Base-by-base conservation (phyloP, 2,797 vertebrate species). In the Busarellus nigricollis region DNA sequence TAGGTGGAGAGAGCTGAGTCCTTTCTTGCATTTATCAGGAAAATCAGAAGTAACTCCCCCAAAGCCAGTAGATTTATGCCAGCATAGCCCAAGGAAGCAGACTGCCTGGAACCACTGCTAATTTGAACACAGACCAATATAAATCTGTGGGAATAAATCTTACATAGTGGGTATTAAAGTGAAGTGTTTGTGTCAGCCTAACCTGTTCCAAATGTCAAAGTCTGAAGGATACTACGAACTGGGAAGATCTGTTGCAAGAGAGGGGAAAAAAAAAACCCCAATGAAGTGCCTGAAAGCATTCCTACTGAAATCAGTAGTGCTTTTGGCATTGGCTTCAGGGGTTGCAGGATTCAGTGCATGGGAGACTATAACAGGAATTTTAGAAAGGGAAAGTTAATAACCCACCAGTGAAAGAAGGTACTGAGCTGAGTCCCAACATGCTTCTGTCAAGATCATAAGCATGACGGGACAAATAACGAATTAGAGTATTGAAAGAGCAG, bases 91-190 rank as follows among this genome's bases (percentile, higher is more conserved):
- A 92, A 91, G 90, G 95, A 97, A 97, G 96, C 97, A 97, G 96
- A 96, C 96, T 95, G 84, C 92, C 97, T 97, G 93, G 97, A 97
- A 97, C 96, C 96, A 81, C 69, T 93, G 82, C 69, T 96, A 91
- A 96, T 97, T 96, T 93, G 90, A 97, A 80, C 92, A 89, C 40
- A 95, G 93, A 92, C 90, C 90, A 93, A 72, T 91, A 85, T 91
- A 96, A 89, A 13, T 89, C 95, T 93, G 58, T 62, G 61, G 44
- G 78, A 95, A 96, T 96, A 97, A 96, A 97, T 97, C 95, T 96
- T 93, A 50, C 35, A 76, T 37, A 76, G 79, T 28, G 31, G 89
- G 62, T 89, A 92, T 92, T 93, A 96, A 93, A 93, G 50, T 44
- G 76, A 96, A 97, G 69, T 72, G 82, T 79, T 91, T 91, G 35